Evolutionary conservation across 1,140 invertebrate species (phyloP).

Genomic region (Nymphalis io): DNA sequence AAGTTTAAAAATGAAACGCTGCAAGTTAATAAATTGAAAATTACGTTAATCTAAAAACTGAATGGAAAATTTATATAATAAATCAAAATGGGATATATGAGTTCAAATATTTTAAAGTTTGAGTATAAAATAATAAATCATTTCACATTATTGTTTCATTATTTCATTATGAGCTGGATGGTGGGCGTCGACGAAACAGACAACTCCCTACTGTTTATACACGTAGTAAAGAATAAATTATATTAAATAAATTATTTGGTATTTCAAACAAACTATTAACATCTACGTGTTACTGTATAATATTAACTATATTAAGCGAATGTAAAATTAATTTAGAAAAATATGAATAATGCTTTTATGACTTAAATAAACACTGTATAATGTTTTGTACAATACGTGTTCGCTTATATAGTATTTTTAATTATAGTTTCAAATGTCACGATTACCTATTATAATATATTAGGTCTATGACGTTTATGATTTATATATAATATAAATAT

Average conservation of each 20-base stretch:
- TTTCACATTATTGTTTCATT: slow-evolving; percentile 26
- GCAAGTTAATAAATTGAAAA: background rate
- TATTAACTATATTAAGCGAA: too few species aligned
- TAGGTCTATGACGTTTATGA: too few species aligned
- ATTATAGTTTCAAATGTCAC: too few species aligned
- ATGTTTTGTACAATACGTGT: too few species aligned
- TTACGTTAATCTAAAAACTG: background rate
- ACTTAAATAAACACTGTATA: too few species aligned
- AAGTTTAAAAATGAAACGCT: too few species aligned
- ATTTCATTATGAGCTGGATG: slow-evolving; percentile 39
- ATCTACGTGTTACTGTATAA: background rate
- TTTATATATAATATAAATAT: too few species aligned
- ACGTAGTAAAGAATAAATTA: slow-evolving; percentile 15
- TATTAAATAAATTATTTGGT: background rate
- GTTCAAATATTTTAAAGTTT: background rate
- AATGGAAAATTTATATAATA: background rate
- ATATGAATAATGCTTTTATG: too few species aligned
- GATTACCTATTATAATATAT: too few species aligned
- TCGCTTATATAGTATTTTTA: too few species aligned
- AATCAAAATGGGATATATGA: background rate
- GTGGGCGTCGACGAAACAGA: slow-evolving; percentile 67
- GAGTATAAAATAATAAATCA: slow-evolving; percentile 11
- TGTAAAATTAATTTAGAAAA: too few species aligned
- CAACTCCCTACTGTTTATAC: slow-evolving; percentile 63
- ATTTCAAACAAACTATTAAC: background rate